Base-by-base conservation (phyloP, 2,797 vertebrate genomes). In the Chiloscyllium punctatum region DNA sequence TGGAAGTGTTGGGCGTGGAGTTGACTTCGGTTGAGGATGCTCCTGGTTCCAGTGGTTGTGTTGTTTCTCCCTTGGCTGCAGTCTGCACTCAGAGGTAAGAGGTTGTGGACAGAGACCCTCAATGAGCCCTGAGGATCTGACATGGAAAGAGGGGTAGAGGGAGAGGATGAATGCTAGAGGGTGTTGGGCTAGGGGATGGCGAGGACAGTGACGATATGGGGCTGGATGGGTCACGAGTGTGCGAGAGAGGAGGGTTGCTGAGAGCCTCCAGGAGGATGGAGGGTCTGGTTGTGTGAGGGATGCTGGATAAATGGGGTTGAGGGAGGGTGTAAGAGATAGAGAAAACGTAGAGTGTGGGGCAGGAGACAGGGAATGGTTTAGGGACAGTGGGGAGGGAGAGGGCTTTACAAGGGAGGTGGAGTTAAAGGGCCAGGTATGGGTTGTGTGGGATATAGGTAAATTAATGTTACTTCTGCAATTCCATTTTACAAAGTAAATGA, bases 231-330 rank as follows among this genome's bases (percentile, higher is more conserved):
- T 97, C 97, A 96, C 97, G 97, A 97, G 96, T 62, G 57, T 62
- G 96, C 97, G 95, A 95, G 9, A 96, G 97, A 97, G 98, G 96
- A 97, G 97, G 97, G 97, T 97, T 97, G 96, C 97, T 96, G 97
- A 97, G 97, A 97, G 97, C 11, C 0, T 97, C 96, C 96, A 77
- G 96, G 68, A 23, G 96, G 96, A 96, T 96, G 97, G 96, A 96
- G 96, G 97, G 96, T 96, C 95, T 95, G 96, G 96, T 97, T 96
- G 96, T 27, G 96, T 96, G 96, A 95, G 96, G 79, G 51, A 15
- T 33, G 25, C 8, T n/a, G 23, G 30, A 48, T 4, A 27, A 18
- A 71, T 30, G 51, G 68, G 4, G 16, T 48, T 48, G 42, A 48
- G 42, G 42, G 42, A 48, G 30, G 57, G 57, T 62, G 8, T 9